A percentile compares a stretch with the other conserved stretches of the same genome.
These are phyloP conservation scores for Platycheirus albimanus DNA, from an alignment of 2,888 invertebrate genomes.

Conservation along the genomic window DNA sequence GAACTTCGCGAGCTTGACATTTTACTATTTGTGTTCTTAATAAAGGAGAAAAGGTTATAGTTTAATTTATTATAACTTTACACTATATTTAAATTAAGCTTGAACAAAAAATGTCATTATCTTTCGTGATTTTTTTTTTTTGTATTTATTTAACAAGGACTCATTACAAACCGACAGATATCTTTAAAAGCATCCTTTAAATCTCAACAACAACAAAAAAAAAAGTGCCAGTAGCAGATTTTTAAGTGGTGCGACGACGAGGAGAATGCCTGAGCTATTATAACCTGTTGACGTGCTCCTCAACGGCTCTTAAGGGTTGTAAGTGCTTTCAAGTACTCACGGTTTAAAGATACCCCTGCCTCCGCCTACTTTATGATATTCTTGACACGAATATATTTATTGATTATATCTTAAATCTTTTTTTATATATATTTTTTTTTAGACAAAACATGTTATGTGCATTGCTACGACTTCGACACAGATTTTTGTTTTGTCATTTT, in stretches of 20 bases:
- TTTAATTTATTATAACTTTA: too few species aligned
- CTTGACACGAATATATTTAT: slow-evolving; percentile 35
- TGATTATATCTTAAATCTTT: slow-evolving; percentile 32
- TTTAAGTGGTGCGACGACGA: background rate
- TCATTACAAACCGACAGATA: background rate
- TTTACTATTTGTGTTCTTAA: slow-evolving; percentile 54
- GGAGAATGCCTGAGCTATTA: slow-evolving; percentile 8
- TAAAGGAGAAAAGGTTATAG: background rate
- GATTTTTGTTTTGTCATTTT: slow-evolving; percentile 33
- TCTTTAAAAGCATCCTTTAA: background rate
- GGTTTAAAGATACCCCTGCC: background rate
- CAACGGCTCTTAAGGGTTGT: slow-evolving; percentile 18
- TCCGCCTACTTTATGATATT: slow-evolving; percentile 23
- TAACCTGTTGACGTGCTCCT: slow-evolving; percentile 32
- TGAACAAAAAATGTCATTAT: background rate
- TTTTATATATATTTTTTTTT: background rate
- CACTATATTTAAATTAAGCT: too few species aligned
- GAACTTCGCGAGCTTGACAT: slow-evolving; percentile 75
- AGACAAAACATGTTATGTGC: slow-evolving; percentile 16
- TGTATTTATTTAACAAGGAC: background rate
- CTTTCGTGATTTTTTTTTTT: background rate
- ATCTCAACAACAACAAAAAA: background rate
- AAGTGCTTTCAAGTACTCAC: slow-evolving; percentile 12
- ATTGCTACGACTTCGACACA: slow-evolving; percentile 31
- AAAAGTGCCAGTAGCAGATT: background rate